Evolutionary conservation across 1,140 invertebrate species (phyloP), one percentile per base, ranked within the genome.

Genomic region (Drosophila lacertosa): DNA sequence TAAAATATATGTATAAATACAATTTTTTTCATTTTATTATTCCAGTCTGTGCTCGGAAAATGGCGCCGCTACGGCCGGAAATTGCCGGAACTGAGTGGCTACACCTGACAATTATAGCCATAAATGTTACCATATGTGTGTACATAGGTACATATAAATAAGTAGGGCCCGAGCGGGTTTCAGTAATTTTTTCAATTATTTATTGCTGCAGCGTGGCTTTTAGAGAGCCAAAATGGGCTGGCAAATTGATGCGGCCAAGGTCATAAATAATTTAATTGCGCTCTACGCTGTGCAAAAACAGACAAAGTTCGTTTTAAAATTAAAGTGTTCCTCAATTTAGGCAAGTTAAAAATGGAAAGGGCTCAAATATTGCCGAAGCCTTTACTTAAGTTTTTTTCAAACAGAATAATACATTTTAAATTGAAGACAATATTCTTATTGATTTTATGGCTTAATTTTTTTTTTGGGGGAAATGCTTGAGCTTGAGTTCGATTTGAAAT

Each of bases 71-170:
- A 29, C 35, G 54, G 50, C 79, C 80, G 80, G 81, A 83, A 83
- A 83, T 83, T 86, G 80, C 76, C 76, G 80, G 75, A 83, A 84
- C 71, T 72, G 65, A 44, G 67, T 55, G 67, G 81, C 70, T 74
- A 44, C 81, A 86, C 80, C 80, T 86, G 81, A 86, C 80, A 86
- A 86, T 86, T 83, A 83, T 86, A 69, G 63, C 67, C 57, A 73
- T 80, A 79, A 79, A 53, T 58, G 71, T 72, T 22, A 65, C 32
- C 57, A 54, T 51, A 58, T 35, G 33, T 16, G 24, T 35, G 5
- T 62, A 40, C 54, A 40, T 50, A 7, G 37, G 32, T 44, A 33
- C 51, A 74, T 60, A 40, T 39, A 24, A 37, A 33, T 33, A 47
- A 16, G 18, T 35, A 20, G 11, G 20, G 18, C 4, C 32, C 4